These are phyloP conservation scores for Smutsia gigantea DNA, from an alignment of 2,797 vertebrate species.

Conservation along the genomic window DNA sequence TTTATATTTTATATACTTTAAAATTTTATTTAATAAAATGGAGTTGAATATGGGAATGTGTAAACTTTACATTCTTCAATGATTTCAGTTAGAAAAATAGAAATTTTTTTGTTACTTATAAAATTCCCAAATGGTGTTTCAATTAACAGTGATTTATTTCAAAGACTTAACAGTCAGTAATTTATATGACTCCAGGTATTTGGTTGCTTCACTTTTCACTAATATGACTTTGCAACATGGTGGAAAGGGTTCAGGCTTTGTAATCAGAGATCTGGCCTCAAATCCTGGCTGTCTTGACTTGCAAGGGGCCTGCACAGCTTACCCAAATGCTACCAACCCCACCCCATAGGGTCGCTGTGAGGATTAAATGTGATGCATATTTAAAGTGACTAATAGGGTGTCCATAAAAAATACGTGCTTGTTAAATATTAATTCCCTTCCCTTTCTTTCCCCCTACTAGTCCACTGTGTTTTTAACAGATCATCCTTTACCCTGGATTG, in stretches of 20 bases:
- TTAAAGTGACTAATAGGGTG: neutral
- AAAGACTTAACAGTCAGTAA: neutral
- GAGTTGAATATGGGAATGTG: neutral
- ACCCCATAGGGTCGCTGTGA: neutral
- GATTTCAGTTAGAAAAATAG: constrained; percentile 25
- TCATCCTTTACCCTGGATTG: neutral
- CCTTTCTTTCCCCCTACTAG: neutral
- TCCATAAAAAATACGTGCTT: neutral
- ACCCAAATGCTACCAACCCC: neutral
- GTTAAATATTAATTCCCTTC: neutral
- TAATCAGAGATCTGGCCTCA: neutral
- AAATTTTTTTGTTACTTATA: neutral
- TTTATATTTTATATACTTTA: neutral
- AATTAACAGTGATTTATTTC: neutral
- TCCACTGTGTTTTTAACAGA: neutral
- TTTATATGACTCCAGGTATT: neutral
- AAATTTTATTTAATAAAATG: constrained; percentile 1
- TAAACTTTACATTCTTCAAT: neutral
- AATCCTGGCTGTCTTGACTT: neutral
- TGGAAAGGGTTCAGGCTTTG: neutral
- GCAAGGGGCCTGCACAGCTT: neutral
- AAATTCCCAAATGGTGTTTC: neutral
- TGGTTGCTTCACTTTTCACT: neutral
- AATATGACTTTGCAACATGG: neutral
- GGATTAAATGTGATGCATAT: neutral